These are phyloP conservation scores for Calonectris borealis DNA, from an alignment of 2,113 vertebrate species.

Conservation along the genomic window DNA sequence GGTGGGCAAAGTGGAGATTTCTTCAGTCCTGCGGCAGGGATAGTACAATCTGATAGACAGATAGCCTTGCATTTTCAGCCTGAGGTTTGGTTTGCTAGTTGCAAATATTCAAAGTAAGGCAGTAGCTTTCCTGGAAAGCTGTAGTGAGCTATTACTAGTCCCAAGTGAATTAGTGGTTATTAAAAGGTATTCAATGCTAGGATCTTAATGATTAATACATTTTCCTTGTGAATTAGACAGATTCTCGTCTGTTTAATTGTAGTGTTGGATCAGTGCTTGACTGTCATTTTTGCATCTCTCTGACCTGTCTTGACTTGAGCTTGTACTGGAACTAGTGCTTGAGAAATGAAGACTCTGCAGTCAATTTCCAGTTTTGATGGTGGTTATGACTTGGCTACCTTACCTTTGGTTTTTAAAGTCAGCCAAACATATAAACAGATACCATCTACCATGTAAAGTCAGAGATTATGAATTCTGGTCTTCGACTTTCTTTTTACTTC, in stretches of 20 bases:
- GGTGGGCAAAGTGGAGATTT: neutral
- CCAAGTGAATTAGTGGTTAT: neutral
- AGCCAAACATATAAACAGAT: neutral
- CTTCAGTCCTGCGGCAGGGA: neutral
- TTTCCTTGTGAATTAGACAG: neutral
- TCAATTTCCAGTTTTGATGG: neutral
- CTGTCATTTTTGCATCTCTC: neutral
- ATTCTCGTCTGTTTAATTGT: neutral
- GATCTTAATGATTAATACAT: neutral
- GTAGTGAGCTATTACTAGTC: neutral
- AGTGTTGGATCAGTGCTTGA: neutral
- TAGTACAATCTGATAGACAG: neutral
- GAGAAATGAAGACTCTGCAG: neutral
- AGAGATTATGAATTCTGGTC: neutral
- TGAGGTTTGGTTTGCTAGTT: neutral
- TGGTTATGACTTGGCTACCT: neutral
- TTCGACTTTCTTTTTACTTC: neutral
- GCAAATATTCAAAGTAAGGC: neutral
- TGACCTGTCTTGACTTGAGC: neutral
- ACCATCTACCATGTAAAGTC: neutral
- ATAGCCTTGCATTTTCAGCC: neutral
- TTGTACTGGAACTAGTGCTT: neutral
- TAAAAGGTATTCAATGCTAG: neutral
- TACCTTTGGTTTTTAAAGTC: neutral
- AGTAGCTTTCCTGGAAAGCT: constrained; percentile 5